Conservation (phyloP, 1,140 invertebrate genomes). For the Andricus grossulariae region DNA sequence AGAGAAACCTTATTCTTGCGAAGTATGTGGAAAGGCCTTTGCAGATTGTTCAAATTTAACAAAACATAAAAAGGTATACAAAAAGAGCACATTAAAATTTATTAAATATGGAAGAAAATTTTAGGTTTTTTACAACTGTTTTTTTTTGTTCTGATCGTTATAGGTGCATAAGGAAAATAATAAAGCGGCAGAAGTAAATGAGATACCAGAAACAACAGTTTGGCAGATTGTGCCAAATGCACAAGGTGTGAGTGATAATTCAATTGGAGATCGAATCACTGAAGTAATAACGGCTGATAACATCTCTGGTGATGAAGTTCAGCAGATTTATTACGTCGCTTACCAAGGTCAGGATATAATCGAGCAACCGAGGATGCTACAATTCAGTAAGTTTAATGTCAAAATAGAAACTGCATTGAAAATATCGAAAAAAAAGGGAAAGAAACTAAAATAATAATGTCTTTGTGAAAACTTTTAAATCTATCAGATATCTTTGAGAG, state of each 20-base stretch:
- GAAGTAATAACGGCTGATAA: slow-evolving; percentile 61
- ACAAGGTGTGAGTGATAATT: slow-evolving; percentile 57
- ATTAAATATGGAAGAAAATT: slow-evolving; percentile 35
- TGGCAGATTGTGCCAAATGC: slow-evolving; percentile 68
- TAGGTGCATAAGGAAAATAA: slow-evolving; percentile 66
- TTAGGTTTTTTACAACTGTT: neutral
- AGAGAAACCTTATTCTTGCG: slow-evolving; percentile 87
- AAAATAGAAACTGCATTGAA: neutral
- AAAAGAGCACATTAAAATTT: slow-evolving; percentile 4
- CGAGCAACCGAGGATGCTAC: slow-evolving; percentile 67
- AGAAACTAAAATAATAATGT: neutral
- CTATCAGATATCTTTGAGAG: no score
- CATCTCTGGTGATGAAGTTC: slow-evolving; percentile 60
- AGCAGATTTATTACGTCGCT: slow-evolving; percentile 75
- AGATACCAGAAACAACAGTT: slow-evolving; percentile 55
- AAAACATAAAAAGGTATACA: slow-evolving; percentile 80
- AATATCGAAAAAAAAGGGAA: neutral
- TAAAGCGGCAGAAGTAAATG: slow-evolving; percentile 49
- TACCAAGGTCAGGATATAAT: slow-evolving; percentile 74
- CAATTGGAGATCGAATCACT: slow-evolving; percentile 52
- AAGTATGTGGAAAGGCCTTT: slow-evolving; percentile 85
- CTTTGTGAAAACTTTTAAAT: no score
- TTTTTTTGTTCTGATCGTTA: slow-evolving; percentile 4
- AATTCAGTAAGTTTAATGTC: slow-evolving; percentile 62
- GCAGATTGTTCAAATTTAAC: slow-evolving; percentile 81